Conservation (phyloP, 2,797 vertebrate genomes). For the Pogoniulus pusillus region DNA sequence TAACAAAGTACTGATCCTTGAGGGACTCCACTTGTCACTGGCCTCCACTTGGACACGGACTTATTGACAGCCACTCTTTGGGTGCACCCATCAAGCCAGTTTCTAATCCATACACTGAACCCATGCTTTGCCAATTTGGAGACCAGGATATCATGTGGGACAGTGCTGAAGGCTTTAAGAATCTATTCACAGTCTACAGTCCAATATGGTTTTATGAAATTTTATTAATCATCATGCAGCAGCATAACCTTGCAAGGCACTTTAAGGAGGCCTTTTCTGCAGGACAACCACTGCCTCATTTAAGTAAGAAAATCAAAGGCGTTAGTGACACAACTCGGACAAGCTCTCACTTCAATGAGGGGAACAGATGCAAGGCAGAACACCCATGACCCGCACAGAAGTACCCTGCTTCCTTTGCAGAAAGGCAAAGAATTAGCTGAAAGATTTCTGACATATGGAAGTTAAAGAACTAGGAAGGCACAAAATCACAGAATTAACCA, state of each 20-base stretch:
- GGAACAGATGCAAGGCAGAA: not conserved
- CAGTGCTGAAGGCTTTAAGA: not conserved
- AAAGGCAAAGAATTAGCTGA: not conserved
- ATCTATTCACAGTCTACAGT: not conserved
- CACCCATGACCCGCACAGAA: not conserved
- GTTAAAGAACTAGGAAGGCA: not conserved
- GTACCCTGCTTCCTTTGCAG: not conserved
- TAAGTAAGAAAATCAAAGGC: constrained; percentile 12
- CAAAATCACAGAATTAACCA: too few species aligned
- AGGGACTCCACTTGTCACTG: too few species aligned
- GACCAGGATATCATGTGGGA: too few species aligned
- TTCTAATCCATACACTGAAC: too few species aligned
- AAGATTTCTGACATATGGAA: not conserved
- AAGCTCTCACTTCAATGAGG: not conserved
- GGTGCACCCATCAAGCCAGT: too few species aligned
- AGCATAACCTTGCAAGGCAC: not conserved
- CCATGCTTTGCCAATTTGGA: too few species aligned
- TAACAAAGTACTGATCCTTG: too few species aligned
- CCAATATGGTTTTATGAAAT: not conserved
- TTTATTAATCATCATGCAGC: not conserved
- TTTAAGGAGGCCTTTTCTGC: not conserved
- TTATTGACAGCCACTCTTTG: too few species aligned
- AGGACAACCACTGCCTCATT: not conserved
- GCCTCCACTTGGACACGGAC: too few species aligned
- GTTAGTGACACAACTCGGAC: not conserved